Base-by-base conservation (phyloP, 1,140 invertebrate species). In the Leguminivora glycinivorella region DNA sequence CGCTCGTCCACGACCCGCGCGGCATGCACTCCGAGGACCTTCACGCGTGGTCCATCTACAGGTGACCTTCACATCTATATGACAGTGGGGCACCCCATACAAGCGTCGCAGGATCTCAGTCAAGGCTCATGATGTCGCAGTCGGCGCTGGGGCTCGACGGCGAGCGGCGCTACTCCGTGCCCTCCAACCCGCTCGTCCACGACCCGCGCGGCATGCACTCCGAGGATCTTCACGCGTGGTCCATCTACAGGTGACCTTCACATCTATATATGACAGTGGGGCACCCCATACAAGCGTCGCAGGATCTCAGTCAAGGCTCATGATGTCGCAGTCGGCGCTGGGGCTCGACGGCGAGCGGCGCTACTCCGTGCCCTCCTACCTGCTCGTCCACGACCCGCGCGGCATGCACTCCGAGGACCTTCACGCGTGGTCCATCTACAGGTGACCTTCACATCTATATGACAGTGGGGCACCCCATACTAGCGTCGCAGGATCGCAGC, bases 11-110 rank as follows among this genome's bases (percentile, higher is more conserved):
- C 88, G 93, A 88, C 85, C 95, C 94, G 80, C 94, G 92, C 73
- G 93, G 93, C 81, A 94, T 94, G 92, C 90, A 92, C 83, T 96
- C 96, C 26, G 97, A 98, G 84, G 97, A 98, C 90, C 93, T 98
- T 68, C 97, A 98, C 89, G 97, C 97, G 60, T 98, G 98, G 98
- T 98, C 97, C 67, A 98, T 98, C 83, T 98, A 98, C 92, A 95
- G 96, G 96, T 96, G 89, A 2, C 5, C 12, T 40, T 9, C 38
- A 12, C 38, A n/a, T n/a, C n/a, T n/a, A n/a, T n/a, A n/a, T n/a
- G n/a, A n/a, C n/a, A n/a, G n/a, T n/a, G n/a, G n/a, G n/a, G n/a
- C n/a, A n/a, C n/a, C n/a, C n/a, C n/a, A n/a, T n/a, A n/a, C n/a
- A n/a, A n/a, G n/a, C n/a, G n/a, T n/a, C n/a, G n/a, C 58, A 63